A percentile compares a stretch with the other conserved stretches of the same genome.
phyloP scores from a whole-genome alignment of 2,888 invertebrate species.

The Hypsopygia costalis region DNA sequence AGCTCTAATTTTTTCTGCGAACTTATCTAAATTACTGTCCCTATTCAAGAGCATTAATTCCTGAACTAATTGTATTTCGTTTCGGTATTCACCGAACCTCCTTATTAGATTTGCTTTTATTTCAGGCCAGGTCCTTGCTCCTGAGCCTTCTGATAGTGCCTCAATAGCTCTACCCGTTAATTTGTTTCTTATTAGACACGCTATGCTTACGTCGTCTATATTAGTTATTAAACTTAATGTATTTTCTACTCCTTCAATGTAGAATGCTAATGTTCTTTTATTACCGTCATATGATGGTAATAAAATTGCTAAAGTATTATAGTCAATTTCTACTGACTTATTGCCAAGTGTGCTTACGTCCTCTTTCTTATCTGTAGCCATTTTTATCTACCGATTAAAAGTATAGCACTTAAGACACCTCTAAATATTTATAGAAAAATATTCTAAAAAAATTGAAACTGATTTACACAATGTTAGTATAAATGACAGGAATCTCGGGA shows the following conservation, averaged over 20 bases:
- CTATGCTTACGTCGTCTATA: conserved; percentile 13
- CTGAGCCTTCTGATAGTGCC: conserved; percentile 12
- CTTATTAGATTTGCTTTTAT: conserved; percentile 15
- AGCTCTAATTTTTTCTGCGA: conserved; percentile 16
- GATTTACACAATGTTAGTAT: too few species aligned
- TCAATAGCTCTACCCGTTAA: conserved; percentile 19
- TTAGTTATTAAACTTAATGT: conserved; percentile 2
- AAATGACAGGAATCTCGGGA: background rate
- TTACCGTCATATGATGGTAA: background rate
- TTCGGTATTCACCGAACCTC: conserved; percentile 21
- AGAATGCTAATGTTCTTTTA: background rate
- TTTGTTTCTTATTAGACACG: conserved; percentile 23
- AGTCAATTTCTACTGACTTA: background rate
- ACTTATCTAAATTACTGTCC: conserved; percentile 11
- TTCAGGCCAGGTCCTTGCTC: conserved; percentile 13
- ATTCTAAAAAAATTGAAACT: too few species aligned
- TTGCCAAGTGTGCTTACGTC: too few species aligned
- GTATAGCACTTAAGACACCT: too few species aligned
- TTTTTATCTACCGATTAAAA: too few species aligned
- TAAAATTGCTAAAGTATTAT: background rate
- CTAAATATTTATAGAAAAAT: too few species aligned
- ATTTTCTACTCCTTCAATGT: too few species aligned
- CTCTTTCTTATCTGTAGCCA: too few species aligned
- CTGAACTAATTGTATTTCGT: conserved; percentile 18
- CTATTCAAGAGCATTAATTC: conserved; percentile 14